phyloP scores from a whole-genome alignment of 2,797 vertebrate species.

The Darevskia mixta region DNA sequence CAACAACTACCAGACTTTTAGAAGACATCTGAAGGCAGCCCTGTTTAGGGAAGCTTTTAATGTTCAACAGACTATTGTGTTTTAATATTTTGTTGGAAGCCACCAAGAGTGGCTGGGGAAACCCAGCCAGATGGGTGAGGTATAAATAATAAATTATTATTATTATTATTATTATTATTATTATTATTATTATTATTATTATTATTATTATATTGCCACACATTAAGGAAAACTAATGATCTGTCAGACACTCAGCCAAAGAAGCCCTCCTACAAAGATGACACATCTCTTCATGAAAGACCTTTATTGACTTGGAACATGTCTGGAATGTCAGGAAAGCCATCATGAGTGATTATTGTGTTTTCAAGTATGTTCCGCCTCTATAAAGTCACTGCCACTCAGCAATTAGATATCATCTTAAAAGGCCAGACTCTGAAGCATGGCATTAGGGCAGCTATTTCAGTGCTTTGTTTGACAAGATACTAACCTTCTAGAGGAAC shows the following conservation, averaged over 20 bases:
- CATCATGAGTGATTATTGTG: constrained; percentile 25
- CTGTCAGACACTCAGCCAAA: constrained; percentile 1
- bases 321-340: constrained; percentile 3
- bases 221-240: constrained; percentile 16
- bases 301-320: constrained; percentile 18
- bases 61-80: no score
- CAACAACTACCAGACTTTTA: no score
- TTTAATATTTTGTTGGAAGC: no score
- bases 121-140: no score
- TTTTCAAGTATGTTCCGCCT: constrained; percentile 17
- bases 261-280: constrained; percentile 14
- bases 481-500: background rate
- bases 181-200: no score
- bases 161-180: no score
- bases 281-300: constrained; percentile 22
- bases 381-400: constrained; percentile 36
- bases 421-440: constrained; percentile 27
- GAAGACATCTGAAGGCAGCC: no score
- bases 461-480: constrained; percentile 20
- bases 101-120: no score
- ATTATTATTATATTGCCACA: background rate
- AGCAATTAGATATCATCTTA: constrained; percentile 28
- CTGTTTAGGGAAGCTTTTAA: no score
- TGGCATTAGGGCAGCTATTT: constrained; percentile 7
- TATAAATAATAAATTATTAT: no score